Conservation (phyloP, 2,888 invertebrate genomes). For the Ceraclea dissimilis region DNA sequence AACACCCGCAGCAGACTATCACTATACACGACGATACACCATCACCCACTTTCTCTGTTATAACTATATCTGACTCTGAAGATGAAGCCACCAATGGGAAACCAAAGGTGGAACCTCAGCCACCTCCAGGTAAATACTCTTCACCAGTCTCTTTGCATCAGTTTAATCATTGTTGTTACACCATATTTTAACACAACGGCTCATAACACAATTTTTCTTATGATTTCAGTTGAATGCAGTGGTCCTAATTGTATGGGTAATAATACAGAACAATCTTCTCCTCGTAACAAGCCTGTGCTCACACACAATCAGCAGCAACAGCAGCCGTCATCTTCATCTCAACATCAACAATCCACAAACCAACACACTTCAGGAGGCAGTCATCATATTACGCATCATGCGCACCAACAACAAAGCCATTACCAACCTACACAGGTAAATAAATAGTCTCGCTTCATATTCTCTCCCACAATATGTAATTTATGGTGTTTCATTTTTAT, state of each 20-base stretch:
- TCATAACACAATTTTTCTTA: too few species aligned
- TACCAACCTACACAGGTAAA: slow-evolving; percentile 27
- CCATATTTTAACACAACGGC: too few species aligned
- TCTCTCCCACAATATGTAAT: too few species aligned
- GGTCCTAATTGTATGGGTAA: slow-evolving; percentile 15
- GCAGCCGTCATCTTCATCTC: slow-evolving; percentile 31
- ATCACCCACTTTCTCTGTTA: slow-evolving; percentile 89
- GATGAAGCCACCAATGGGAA: slow-evolving; percentile 54
- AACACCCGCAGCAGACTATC: slow-evolving; percentile 69
- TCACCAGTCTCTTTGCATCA: background rate
- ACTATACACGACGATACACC: slow-evolving; percentile 95
- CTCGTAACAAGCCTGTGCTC: slow-evolving; percentile 38
- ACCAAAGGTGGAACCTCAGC: slow-evolving; percentile 8
- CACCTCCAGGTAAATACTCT: slow-evolving; percentile 13
- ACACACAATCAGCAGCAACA: slow-evolving; percentile 40
- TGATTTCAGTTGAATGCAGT: slow-evolving; percentile 19
- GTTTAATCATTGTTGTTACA: too few species aligned
- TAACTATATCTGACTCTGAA: slow-evolving; percentile 92
- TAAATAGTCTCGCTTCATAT: too few species aligned
- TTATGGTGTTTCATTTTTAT: too few species aligned
- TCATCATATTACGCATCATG: slow-evolving; percentile 21
- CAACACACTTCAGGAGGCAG: slow-evolving; percentile 24
- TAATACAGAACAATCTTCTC: slow-evolving; percentile 22
- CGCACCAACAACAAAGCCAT: slow-evolving; percentile 24
- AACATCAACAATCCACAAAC: slow-evolving; percentile 18